Conservation (phyloP, 2,797 vertebrate genomes). For the Alfaro cultratus region DNA sequence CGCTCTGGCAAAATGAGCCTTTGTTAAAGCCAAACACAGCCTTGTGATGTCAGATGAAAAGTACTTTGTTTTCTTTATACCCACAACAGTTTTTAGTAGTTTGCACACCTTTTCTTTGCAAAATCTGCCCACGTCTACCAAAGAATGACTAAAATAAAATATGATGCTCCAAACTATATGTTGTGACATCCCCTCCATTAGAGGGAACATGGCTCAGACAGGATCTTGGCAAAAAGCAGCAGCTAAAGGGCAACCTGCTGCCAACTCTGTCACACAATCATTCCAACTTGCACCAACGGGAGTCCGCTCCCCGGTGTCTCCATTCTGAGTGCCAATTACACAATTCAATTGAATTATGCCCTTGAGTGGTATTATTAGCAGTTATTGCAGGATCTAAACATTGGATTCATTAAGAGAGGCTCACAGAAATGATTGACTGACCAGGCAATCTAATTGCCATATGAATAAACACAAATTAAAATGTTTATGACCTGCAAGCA, state of each 20-base stretch:
- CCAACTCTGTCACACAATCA: constrained; percentile 54
- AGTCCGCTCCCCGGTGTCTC: constrained; percentile 50
- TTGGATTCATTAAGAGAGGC: constrained; percentile 68
- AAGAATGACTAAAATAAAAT: constrained; percentile 3
- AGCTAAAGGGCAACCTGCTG: constrained; percentile 53
- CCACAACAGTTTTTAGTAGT: constrained; percentile 7
- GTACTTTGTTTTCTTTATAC: constrained; percentile 17
- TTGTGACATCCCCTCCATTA: constrained; percentile 45
- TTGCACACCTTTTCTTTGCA: not conserved
- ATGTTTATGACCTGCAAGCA: constrained; percentile 29
- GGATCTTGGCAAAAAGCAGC: constrained; percentile 56
- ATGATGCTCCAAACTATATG: constrained; percentile 22
- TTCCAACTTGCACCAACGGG: constrained; percentile 52
- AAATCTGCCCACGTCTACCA: not conserved
- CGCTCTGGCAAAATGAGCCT: constrained; percentile 50
- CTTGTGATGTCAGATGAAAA: constrained; percentile 14
- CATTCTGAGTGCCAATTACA: constrained; percentile 67
- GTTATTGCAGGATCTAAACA: constrained; percentile 67
- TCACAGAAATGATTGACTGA: constrained; percentile 63
- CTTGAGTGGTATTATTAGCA: constrained; percentile 69
- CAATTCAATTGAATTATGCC: constrained; percentile 70
- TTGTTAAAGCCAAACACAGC: constrained; percentile 45
- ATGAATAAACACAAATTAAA: constrained; percentile 41
- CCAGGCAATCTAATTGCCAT: constrained; percentile 53
- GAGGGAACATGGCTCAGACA: constrained; percentile 39